Evolutionary conservation across 2,113 vertebrate species (phyloP).

Genomic region (Todiramphus chloris): DNA sequence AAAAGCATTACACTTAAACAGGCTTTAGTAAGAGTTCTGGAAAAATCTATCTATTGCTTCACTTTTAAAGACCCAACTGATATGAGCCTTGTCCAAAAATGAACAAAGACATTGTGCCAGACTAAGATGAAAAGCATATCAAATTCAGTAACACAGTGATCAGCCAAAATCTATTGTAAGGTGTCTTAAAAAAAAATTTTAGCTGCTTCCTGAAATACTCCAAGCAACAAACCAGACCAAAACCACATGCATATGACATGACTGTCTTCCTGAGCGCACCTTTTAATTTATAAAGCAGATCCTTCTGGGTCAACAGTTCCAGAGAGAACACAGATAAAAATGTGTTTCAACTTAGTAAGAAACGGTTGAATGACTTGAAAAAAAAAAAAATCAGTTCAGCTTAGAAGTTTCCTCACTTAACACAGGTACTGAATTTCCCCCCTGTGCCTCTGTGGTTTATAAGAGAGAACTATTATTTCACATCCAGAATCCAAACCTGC

Average conservation of each 20-base stretch:
- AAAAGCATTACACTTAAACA: background rate
- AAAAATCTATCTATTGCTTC: background rate
- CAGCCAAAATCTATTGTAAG: background rate
- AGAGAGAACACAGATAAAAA: background rate
- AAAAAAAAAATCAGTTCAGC: background rate
- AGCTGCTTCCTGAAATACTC: background rate
- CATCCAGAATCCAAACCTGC: background rate
- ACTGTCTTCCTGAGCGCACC: background rate
- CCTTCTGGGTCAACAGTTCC: background rate
- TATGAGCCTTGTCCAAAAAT: background rate
- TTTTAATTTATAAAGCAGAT: background rate
- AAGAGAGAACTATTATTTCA: background rate
- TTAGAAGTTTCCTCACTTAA: background rate
- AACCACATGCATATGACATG: fast-evolving
- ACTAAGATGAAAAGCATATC: background rate
- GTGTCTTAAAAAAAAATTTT: background rate
- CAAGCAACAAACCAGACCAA: background rate
- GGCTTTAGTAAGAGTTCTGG: background rate
- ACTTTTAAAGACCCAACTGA: background rate
- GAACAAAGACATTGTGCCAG: background rate
- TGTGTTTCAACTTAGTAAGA: background rate
- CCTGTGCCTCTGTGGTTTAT: background rate
- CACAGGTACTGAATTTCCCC: background rate
- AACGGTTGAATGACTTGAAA: background rate
- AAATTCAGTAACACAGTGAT: background rate